Evolutionary conservation across 2,113 vertebrate genomes (phyloP).

Genomic region (Nymphicus hollandicus): DNA sequence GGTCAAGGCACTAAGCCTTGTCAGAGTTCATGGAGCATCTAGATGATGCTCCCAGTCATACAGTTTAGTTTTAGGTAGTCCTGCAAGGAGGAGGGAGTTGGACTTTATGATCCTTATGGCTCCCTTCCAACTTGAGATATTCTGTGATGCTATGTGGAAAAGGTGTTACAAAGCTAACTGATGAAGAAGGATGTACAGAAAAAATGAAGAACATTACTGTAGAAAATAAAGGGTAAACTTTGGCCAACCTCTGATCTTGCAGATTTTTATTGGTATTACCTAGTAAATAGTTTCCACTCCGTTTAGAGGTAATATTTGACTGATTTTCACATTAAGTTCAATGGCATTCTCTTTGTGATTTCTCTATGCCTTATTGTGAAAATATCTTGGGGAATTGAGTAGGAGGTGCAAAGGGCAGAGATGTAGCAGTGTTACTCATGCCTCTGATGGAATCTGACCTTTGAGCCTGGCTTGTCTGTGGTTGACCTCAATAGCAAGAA

Average conservation of each 20-base stretch:
- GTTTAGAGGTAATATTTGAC: neutral
- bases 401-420: neutral
- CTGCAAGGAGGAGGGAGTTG: neutral
- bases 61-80: neutral
- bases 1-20: neutral
- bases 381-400: conserved; percentile 13
- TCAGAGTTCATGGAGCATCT: neutral
- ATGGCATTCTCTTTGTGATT: conserved; percentile 43
- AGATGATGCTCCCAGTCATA: neutral
- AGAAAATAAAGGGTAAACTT: neutral
- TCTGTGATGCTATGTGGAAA: neutral
- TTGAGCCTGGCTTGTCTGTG: neutral
- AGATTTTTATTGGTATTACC: neutral
- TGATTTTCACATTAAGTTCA: conserved; percentile 54
- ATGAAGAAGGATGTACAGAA: neutral
- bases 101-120: neutral
- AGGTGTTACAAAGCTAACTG: neutral
- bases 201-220: neutral
- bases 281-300: neutral
- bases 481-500: conserved; percentile 6
- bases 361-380: neutral
- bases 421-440: neutral
- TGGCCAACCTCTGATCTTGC: neutral
- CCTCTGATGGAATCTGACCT: neutral
- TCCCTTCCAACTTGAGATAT: neutral